Base-by-base conservation (phyloP, 2,113 vertebrate genomes). In the Petroica traversi region DNA sequence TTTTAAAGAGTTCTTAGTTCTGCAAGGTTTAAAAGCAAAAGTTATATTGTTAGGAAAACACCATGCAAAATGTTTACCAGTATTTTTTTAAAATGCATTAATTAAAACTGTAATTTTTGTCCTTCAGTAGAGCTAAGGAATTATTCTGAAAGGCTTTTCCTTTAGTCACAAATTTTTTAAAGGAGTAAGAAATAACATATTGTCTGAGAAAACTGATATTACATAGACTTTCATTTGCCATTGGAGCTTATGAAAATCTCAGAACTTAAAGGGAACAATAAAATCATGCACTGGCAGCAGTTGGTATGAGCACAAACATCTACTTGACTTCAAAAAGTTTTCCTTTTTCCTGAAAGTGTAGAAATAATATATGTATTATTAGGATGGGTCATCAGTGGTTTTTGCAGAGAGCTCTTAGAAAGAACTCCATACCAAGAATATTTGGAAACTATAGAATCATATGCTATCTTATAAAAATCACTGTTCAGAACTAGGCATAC, bases 401-500 rank as follows among this genome's bases (percentile, higher is more conserved):
- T 71, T 83, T 91, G 67, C 40, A 91, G 34, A 59, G 18, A 46
- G 41, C 40, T 91, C 6, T 48, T 79, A 34, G 14, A 71, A 26
- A 34, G 14, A 71, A 24, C 52, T 79, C 28, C 22, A n/a, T 6
- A 51, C 22, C 12, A n/a, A 38, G 7, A 59, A 24, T 52, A 26
- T 64, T 90, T 73, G 41, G 45, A 57, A 41, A 38, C 14, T 24
- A 10, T 24, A 61, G 41, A 36, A 75, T 46, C 14, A 26, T 49
- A 8, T 3, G 3, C 19, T 55, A 2, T 46, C 33, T 19, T 55
- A 9, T 0, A 6, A 8, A 77, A 86, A 58, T 57, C 14, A 55
- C 5, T 48, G 34, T 74, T 84, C 55, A 71, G 66, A 83, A 74
- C 38, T 54, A 9, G 36, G 46, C 17, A 9, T 48, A 25, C 45